phyloP scores from a whole-genome alignment of 2,888 invertebrate species.

The Cataglyphis albicans region DNA sequence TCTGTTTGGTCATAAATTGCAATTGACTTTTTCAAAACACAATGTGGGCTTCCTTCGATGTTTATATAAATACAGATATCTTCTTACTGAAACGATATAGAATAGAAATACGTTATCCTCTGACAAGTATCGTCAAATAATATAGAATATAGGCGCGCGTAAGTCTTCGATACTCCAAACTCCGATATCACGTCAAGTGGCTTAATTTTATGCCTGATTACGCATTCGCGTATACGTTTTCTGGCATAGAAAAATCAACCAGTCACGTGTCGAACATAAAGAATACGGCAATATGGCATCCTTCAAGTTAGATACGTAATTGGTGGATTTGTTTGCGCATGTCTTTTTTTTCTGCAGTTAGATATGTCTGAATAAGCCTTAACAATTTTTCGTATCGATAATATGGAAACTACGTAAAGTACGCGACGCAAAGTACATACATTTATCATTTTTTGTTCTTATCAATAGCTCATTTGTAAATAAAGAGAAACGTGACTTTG shows the following conservation, averaged over 20 bases:
- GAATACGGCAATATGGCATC: background rate
- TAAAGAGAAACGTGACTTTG: background rate
- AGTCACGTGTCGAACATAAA: constrained; percentile 7
- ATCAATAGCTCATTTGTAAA: background rate
- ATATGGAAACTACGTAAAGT: background rate
- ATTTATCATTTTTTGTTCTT: background rate
- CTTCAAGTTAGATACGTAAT: background rate
- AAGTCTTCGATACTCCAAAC: background rate
- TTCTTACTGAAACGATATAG: background rate
- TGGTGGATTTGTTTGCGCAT: background rate
- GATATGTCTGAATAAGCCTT: background rate
- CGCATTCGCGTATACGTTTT: background rate
- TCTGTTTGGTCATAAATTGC: background rate
- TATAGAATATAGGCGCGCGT: background rate
- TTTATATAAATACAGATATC: background rate
- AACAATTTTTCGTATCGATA: background rate
- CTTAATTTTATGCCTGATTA: background rate
- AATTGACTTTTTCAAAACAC: background rate
- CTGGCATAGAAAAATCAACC: background rate
- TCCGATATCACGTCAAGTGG: background rate
- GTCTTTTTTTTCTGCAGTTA: background rate
- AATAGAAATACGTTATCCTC: background rate
- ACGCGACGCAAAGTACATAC: background rate
- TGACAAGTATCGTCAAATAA: background rate
- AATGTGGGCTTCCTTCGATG: background rate